Evolutionary conservation across 1,140 invertebrate species (phyloP).

Genomic region (Panonychus citri): DNA sequence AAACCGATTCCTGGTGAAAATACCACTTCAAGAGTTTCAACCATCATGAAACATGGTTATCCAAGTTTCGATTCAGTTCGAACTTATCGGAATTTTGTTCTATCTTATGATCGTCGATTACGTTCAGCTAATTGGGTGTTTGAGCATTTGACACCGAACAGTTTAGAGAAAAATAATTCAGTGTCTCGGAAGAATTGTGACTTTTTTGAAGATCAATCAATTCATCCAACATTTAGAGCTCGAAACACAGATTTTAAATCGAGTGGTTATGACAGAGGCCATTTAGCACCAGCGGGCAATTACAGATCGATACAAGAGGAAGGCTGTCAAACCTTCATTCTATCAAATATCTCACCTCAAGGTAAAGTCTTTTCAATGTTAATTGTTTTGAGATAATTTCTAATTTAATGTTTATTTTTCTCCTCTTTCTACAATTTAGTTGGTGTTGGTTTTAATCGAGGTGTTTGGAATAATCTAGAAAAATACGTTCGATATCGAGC

Average conservation of each 20-base stretch:
- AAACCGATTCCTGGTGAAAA: neutral
- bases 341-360: conserved; percentile 87
- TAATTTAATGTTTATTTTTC: too few species aligned
- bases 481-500: conserved; percentile 64
- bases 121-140: conserved; percentile 86
- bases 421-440: conserved; percentile 24
- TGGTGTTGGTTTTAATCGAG: conserved; percentile 79
- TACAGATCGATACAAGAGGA: conserved; percentile 53
- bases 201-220: conserved; percentile 45
- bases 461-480: conserved; percentile 77
- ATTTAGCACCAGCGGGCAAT: conserved; percentile 93
- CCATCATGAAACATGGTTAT: conserved; percentile 36
- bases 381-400: neutral
- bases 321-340: conserved; percentile 69
- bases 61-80: conserved; percentile 69
- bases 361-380: neutral
- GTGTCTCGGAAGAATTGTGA: conserved; percentile 60
- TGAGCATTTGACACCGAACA: conserved; percentile 68
- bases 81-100: conserved; percentile 69
- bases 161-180: conserved; percentile 27
- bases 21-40: neutral
- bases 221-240: conserved; percentile 60
- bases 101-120: conserved; percentile 76
- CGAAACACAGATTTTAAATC: conserved; percentile 69
- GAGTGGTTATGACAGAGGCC: conserved; percentile 83